Evolutionary conservation across 2,797 vertebrate species (phyloP).

Genomic region (Harpagifer antarcticus): DNA sequence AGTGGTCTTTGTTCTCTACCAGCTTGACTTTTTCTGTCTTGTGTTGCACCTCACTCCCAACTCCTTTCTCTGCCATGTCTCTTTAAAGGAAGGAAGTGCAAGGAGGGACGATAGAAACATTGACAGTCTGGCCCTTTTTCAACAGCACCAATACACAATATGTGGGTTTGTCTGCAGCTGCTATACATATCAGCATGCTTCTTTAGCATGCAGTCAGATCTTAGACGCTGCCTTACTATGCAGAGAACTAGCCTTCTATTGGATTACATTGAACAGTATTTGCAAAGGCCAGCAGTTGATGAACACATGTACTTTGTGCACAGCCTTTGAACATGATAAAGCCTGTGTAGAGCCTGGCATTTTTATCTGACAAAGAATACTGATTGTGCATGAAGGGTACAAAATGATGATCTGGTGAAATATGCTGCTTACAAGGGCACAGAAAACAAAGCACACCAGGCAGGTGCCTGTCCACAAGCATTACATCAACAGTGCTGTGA

Average conservation of each 20-base stretch:
- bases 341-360: neutral
- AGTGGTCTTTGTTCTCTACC: conserved; percentile 71
- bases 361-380: conserved; percentile 22
- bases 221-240: conserved; percentile 3
- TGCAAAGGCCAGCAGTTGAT: conserved; percentile 13
- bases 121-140: conserved; percentile 36
- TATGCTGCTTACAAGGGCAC: neutral
- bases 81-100: conserved; percentile 51
- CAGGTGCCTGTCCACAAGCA: neutral
- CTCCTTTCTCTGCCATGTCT: conserved; percentile 74
- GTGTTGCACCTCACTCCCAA: conserved; percentile 48
- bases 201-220: conserved; percentile 14
- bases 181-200: conserved; percentile 18
- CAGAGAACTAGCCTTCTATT: conserved; percentile 8
- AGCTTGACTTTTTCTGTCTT: conserved; percentile 60
- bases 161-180: conserved; percentile 12
- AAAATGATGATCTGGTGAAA: conserved; percentile 13
- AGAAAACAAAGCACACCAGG: neutral
- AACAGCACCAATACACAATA: conserved; percentile 28
- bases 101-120: conserved; percentile 53
- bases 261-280: conserved; percentile 17
- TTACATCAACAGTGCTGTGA: conserved; percentile 1
- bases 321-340: conserved; percentile 36
- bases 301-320: conserved; percentile 30
- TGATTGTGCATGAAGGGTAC: neutral